Conservation (phyloP, 2,888 invertebrate species). For the Drosophila robusta region DNA sequence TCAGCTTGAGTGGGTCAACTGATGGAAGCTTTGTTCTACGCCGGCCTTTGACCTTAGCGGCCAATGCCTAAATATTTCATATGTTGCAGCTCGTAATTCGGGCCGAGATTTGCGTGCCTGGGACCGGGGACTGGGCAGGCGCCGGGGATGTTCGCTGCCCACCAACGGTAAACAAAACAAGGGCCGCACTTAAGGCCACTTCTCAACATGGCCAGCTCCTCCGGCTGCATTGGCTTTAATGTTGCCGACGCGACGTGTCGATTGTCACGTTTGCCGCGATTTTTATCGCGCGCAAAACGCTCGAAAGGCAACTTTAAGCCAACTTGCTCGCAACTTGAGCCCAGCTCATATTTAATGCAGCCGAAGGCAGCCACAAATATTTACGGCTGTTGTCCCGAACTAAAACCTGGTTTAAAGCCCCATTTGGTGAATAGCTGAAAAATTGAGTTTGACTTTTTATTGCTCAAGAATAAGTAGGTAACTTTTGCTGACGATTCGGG, state of each 20-base stretch:
- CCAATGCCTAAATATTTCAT: slow-evolving; percentile 65
- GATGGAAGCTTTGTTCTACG: slow-evolving; percentile 21
- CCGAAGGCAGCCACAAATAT: neutral
- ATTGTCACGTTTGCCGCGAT: slow-evolving; percentile 73
- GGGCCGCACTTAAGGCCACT: slow-evolving; percentile 29
- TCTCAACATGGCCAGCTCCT: slow-evolving; percentile 2
- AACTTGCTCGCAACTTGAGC: slow-evolving; percentile 33
- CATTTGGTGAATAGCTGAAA: too few species aligned
- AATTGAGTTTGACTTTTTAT: too few species aligned
- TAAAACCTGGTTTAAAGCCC: too few species aligned
- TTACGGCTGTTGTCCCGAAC: too few species aligned
- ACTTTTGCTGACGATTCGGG: too few species aligned
- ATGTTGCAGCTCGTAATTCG: slow-evolving; percentile 54
- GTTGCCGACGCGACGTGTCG: slow-evolving; percentile 50
- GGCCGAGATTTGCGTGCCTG: slow-evolving; percentile 44
- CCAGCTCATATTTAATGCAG: neutral
- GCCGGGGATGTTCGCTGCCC: slow-evolving; percentile 15
- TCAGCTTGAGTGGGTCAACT: slow-evolving; percentile 29
- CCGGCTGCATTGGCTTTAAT: slow-evolving; percentile 35
- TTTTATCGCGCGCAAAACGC: slow-evolving; percentile 65
- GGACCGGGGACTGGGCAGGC: slow-evolving; percentile 32
- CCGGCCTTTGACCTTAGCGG: slow-evolving; percentile 3
- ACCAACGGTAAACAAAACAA: slow-evolving; percentile 44
- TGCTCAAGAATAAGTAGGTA: too few species aligned
- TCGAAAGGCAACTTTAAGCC: slow-evolving; percentile 56